Evolutionary conservation across 2,888 invertebrate genomes (phyloP).

Genomic region (Tetragnatha montana): DNA sequence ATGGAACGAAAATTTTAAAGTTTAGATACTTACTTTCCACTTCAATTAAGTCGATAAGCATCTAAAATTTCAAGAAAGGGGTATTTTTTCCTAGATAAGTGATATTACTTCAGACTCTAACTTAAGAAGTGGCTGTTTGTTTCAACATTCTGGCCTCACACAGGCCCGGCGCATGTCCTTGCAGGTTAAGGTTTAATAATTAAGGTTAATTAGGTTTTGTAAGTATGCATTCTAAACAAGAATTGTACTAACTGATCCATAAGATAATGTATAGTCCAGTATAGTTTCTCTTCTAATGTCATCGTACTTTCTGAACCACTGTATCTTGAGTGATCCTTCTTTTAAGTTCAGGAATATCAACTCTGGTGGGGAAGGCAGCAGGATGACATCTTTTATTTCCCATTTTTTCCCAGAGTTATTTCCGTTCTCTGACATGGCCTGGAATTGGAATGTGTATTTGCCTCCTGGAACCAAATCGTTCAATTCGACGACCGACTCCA

Average conservation of each 20-base stretch:
- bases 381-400: not conserved
- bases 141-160: too few relatives aligned
- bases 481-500: not conserved
- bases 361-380: slow-evolving; percentile 39
- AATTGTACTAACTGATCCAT: slow-evolving; percentile 27
- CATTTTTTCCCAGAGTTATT: not conserved
- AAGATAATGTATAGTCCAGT: slow-evolving; percentile 22
- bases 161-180: too few relatives aligned
- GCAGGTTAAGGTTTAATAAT: not conserved
- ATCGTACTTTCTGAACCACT: slow-evolving; percentile 17
- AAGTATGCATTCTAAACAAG: too few relatives aligned
- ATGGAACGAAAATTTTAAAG: too few relatives aligned
- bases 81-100: too few relatives aligned
- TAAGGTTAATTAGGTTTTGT: too few relatives aligned
- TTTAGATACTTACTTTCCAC: too few relatives aligned
- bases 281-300: slow-evolving; percentile 30
- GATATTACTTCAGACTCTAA: too few relatives aligned
- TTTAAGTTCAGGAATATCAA: slow-evolving; percentile 17
- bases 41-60: too few relatives aligned
- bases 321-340: not conserved
- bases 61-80: too few relatives aligned
- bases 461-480: slow-evolving; percentile 18
- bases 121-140: too few relatives aligned
- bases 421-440: not conserved
- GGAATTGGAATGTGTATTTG: slow-evolving; percentile 33